These are phyloP conservation scores for Calvadosia cruxmelitensis DNA, from an alignment of 30 jellyfish, hydroid and myxozoan species.

Conservation along the genomic window DNA sequence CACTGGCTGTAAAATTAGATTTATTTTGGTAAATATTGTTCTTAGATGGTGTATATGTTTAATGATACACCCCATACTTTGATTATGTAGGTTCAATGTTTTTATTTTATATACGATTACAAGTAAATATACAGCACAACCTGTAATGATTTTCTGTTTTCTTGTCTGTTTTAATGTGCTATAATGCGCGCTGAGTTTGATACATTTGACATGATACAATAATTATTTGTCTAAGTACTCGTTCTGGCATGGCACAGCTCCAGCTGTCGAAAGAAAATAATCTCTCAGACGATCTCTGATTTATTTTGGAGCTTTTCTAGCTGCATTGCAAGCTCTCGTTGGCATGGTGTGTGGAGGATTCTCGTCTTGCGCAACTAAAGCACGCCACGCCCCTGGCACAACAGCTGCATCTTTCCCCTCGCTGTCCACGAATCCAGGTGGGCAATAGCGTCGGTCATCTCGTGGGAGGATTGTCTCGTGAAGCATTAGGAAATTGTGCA, in stretches of 20 bases:
- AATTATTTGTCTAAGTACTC: neutral
- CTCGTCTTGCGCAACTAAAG: constrained; percentile 9
- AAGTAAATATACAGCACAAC: too few species aligned
- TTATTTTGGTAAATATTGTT: too few species aligned
- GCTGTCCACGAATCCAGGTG: constrained; percentile 18
- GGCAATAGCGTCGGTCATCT: constrained; percentile 27
- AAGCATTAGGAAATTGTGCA: constrained; percentile 40
- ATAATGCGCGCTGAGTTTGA: too few species aligned
- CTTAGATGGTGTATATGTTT: too few species aligned
- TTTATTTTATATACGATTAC: too few species aligned
- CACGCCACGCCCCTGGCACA: constrained; percentile 35
- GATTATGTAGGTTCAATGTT: too few species aligned
- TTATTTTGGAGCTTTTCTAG: constrained; percentile 26
- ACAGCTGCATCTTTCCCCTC: constrained; percentile 19
- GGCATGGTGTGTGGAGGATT: constrained; percentile 5
- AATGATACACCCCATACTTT: too few species aligned
- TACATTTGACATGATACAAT: too few species aligned
- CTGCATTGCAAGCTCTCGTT: constrained; percentile 10
- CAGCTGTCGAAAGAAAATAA: constrained; percentile 11
- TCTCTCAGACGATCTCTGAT: constrained; percentile 18
- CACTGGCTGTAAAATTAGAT: too few species aligned
- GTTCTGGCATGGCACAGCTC: constrained; percentile 26
- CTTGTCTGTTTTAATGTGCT: too few species aligned
- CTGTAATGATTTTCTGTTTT: too few species aligned
- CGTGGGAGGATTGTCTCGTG: constrained; percentile 21